Evolutionary conservation across 2,797 vertebrate species (phyloP).

Genomic region (Lacerta viridis): DNA sequence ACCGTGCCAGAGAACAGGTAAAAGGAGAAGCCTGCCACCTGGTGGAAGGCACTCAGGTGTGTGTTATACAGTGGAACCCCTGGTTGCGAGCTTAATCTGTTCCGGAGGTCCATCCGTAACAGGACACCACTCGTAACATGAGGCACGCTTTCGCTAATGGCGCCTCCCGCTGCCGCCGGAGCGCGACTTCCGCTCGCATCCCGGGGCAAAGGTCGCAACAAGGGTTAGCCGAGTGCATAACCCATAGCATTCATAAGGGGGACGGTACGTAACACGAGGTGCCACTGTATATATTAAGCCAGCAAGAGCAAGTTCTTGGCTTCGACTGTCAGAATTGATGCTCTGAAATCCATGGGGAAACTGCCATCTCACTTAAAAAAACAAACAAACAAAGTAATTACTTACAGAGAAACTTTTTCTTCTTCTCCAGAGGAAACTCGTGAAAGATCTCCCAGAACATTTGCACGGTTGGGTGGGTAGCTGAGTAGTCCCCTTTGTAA

Average conservation of each 20-base stretch:
- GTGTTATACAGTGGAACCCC: background rate
- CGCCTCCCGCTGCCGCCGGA: too few species aligned
- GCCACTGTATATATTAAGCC: too few species aligned
- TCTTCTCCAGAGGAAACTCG: slow-evolving; percentile 95
- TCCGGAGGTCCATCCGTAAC: too few species aligned
- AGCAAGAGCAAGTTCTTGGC: background rate
- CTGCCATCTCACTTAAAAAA: background rate
- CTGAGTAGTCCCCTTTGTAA: slow-evolving; percentile 95
- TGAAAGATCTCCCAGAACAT: slow-evolving; percentile 99
- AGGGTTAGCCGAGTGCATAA: too few species aligned
- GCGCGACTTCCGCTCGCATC: too few species aligned
- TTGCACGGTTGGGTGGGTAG: slow-evolving; percentile 92
- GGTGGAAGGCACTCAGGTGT: background rate
- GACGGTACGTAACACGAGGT: too few species aligned
- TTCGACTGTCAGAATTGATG: too few species aligned
- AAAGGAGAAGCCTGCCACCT: background rate
- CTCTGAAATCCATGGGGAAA: background rate
- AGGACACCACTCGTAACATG: too few species aligned
- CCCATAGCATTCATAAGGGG: too few species aligned
- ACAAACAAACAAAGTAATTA: slow-evolving; percentile 14
- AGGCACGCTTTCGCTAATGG: too few species aligned
- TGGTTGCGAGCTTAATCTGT: too few species aligned
- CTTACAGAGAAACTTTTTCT: slow-evolving; percentile 98
- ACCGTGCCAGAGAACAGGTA: background rate
- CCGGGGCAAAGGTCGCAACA: too few species aligned